phyloP scores from a whole-genome alignment of 2,113 vertebrate species.

The Ginglymostoma cirratum region DNA sequence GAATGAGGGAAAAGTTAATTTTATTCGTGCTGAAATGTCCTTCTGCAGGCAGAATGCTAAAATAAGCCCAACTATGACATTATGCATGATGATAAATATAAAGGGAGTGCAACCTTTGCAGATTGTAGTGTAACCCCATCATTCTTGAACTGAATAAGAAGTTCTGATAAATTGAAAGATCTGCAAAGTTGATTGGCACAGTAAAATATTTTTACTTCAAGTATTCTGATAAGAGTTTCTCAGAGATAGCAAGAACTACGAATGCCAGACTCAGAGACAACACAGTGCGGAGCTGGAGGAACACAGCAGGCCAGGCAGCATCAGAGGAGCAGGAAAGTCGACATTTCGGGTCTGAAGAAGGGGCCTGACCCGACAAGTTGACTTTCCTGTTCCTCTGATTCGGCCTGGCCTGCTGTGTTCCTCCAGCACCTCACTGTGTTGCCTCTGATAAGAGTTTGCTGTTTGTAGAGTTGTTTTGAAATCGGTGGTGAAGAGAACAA shows the following conservation, averaged over 20 bases:
- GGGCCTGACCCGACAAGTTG: no score
- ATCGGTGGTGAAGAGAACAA: background rate
- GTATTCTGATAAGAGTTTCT: background rate
- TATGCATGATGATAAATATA: background rate
- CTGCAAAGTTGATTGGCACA: background rate
- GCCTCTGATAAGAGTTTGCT: background rate
- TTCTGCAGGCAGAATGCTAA: background rate
- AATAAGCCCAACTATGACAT: background rate
- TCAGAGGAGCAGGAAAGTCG: no score
- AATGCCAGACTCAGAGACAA: no score
- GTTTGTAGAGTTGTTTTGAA: background rate
- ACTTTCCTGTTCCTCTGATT: no score
- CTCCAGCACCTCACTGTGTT: no score
- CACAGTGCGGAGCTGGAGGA: no score
- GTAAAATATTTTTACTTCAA: background rate
- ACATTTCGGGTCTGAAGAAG: no score
- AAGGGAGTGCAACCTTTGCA: background rate
- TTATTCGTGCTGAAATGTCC: background rate
- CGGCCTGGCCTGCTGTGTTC: no score
- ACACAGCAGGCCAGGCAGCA: no score
- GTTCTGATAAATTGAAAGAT: background rate
- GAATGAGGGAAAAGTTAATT: no score
- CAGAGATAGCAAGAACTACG: no score
- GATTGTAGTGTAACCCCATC: background rate
- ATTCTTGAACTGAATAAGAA: constrained; percentile 16